Base-by-base conservation (phyloP, 2,797 vertebrate genomes). In the Gambusia yucatana region DNA sequence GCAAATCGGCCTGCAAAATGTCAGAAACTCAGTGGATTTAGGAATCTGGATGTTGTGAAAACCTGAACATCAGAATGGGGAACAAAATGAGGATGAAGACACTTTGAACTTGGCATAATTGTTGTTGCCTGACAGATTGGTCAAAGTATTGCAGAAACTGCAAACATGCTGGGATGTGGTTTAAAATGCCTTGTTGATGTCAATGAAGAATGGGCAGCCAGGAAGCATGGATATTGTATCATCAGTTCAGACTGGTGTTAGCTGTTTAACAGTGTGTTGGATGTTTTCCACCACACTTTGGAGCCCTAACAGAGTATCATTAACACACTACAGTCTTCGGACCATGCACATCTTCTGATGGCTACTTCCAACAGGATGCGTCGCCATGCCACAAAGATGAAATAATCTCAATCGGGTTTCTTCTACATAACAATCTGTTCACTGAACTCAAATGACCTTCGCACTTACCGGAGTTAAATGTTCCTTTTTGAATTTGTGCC, bases 361-460 rank as follows among this genome's bases (percentile, higher is more conserved):
- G 80, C 39, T 57, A 55, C 79, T 69, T 77, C 75, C 59, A 77
- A 63, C 43, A 72, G 8, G 22, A 36, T 57, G 13, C 36, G 17
- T 6, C 17, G 8, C 14, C 4, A 43, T 41, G 36, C 22, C 10
- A 67, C 20, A 13, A 41, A 67, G 17, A 17, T 41, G 22, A 41
- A 5, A n/a, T 41, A 36, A 39, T 39, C 33, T 41, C 11, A n/a
- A 25, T 13, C 39, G 43, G 36, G 3, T 69, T 25, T 69, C 36
- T 25, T 67, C 36, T 43, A 43, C 63, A 39, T 22, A 20, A 22
- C 14, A 36, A 63, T 20, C 14, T 63, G 33, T 63, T 63, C 17
- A 36, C 33, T 67, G 36, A 10, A 11, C 20, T 39, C 9, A 39
- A 39, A 25, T 22, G 20, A 41, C 39, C 4, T n/a, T 69, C 22